Evolutionary conservation across 2,797 vertebrate genomes (phyloP).

Genomic region (Oryzias dopingdopingensis): DNA sequence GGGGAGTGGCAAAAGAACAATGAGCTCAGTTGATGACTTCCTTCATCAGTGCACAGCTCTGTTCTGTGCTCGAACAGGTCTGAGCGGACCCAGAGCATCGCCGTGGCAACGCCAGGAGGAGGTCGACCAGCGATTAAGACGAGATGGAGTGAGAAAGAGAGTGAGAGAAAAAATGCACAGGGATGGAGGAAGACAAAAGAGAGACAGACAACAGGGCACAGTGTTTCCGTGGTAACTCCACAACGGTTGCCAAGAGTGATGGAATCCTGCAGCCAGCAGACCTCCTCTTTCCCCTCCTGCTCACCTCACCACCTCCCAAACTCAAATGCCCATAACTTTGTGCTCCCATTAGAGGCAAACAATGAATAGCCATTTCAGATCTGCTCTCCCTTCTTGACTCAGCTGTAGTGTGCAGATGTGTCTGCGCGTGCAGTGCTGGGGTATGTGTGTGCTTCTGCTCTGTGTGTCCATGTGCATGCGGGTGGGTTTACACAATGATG

Average conservation of each 20-base stretch:
- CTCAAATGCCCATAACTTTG: constrained; percentile 39
- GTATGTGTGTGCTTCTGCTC: constrained; percentile 13
- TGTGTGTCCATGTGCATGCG: constrained; percentile 3
- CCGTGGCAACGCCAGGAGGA: constrained; percentile 53
- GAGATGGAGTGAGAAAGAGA: constrained; percentile 33
- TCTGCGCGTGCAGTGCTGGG: constrained; percentile 6
- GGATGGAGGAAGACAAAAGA: constrained; percentile 51
- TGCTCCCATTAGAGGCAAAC: not conserved
- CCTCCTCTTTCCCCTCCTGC: constrained; percentile 19
- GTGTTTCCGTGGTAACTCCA: constrained; percentile 72
- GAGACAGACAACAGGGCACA: constrained; percentile 54
- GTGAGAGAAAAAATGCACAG: constrained; percentile 15
- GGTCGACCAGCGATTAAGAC: constrained; percentile 43
- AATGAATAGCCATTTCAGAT: constrained; percentile 12
- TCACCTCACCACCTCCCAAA: constrained; percentile 17
- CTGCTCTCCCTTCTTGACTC: constrained; percentile 5
- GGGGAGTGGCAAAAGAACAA: constrained; percentile 1
- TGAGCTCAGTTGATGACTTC: constrained; percentile 8
- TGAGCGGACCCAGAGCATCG: constrained; percentile 56
- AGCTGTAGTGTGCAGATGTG: not conserved
- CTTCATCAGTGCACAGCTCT: constrained; percentile 11
- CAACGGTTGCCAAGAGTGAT: constrained; percentile 71
- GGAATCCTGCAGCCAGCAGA: constrained; percentile 67
- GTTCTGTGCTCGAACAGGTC: constrained; percentile 29
- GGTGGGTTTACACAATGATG: constrained; percentile 30